phyloP scores from a whole-genome alignment of 2,113 vertebrate genomes.

The Thymallus thymallus region DNA sequence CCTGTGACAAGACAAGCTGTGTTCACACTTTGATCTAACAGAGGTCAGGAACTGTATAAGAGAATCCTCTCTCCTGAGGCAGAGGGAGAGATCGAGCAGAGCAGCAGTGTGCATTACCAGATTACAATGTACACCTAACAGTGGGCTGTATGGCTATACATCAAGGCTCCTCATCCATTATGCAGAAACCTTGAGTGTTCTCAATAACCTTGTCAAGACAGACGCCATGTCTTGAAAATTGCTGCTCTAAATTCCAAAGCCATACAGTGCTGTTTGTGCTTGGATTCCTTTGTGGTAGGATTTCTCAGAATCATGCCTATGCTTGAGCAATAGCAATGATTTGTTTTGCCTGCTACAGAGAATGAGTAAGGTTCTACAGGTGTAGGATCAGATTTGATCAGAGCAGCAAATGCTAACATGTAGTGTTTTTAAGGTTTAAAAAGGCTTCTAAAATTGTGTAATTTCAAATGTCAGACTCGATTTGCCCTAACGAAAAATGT shows the following conservation, averaged over 20 bases:
- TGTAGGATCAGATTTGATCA: too few species aligned
- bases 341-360: not conserved
- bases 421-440: too few species aligned
- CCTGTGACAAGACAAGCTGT: too few species aligned
- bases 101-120: slow-evolving; percentile 21
- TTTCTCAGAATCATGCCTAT: not conserved
- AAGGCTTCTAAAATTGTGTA: too few species aligned
- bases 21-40: slow-evolving; percentile 20
- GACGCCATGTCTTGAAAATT: slow-evolving; percentile 15
- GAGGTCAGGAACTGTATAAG: slow-evolving; percentile 48
- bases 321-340: not conserved
- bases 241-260: slow-evolving; percentile 9
- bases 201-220: slow-evolving; percentile 27
- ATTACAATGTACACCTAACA: slow-evolving; percentile 21
- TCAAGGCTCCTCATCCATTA: slow-evolving; percentile 50
- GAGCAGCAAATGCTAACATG: too few species aligned
- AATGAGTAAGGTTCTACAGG: not conserved
- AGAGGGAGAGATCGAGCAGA: not conserved
- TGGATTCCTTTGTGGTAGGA: not conserved
- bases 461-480: too few species aligned
- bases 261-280: not conserved
- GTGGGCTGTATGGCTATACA: slow-evolving; percentile 22
- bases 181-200: slow-evolving; percentile 39
- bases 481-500: too few species aligned
- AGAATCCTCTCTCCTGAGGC: slow-evolving; percentile 17